Base-by-base conservation (phyloP, 2,797 vertebrate species). In the Crocodylus rhombifer region DNA sequence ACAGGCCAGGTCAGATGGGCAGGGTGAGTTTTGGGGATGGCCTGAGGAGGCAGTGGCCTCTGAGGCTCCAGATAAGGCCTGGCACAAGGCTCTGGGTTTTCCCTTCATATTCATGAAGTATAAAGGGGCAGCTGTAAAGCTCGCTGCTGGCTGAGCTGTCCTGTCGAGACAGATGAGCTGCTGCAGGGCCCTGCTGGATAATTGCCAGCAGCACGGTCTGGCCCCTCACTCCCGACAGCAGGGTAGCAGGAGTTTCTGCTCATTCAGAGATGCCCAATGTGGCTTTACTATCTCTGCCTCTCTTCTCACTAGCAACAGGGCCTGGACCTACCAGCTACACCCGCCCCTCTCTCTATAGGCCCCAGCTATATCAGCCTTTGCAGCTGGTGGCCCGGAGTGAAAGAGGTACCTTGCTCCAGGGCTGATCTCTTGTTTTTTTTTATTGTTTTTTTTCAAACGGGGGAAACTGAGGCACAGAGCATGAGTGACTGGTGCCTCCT, bases 51-150 rank as follows among this genome's bases (percentile, higher is more conserved):
- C 90, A 94, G 93, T 91, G 88, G 84, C 73, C 90, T 12, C 13
- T 95, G 89, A 93, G 78, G 89, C 82, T 88, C 63, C 84, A 95
- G 94, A 95, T 87, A 93, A 93, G 94, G 91, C 93, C n/a, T 25
- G 2, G 75, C 88, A 92, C 64, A 87, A 86, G 95, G 93, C 94
- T 95, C 91, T 8, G 69, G 77, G 93, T 58, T 93, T 64, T 90
- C 96, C 94, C 95, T 97, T 94, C 92, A 95, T 96, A 97, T 96
- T 97, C 94, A 97, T 96, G 96, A 95, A 51, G 90, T 94, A 95
- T 94, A 95, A 97, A 96, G 93, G 16, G 90, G 84, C 23, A 42
- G 93, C 92, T 95, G 94, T 96, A 93, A 96, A 96, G 92, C 94
- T 93, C 90, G 95, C 95, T 95, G 91, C 95, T 96, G 94, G 94